A percentile compares a stretch with the other conserved stretches of the same genome.
These are phyloP conservation scores for Dexiosoma caninum DNA, from an alignment of 2,888 invertebrate genomes.

Conservation along the genomic window DNA sequence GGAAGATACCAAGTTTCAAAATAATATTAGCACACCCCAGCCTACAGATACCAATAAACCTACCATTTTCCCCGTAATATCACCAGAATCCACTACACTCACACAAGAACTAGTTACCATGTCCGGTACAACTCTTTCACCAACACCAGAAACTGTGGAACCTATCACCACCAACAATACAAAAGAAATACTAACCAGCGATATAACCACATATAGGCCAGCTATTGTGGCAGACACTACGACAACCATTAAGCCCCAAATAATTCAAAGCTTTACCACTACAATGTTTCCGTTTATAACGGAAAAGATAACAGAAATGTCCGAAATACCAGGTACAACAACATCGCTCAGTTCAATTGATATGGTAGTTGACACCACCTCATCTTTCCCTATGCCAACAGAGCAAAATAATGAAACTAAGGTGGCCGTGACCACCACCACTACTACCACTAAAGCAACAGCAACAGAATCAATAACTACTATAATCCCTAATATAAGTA, in stretches of 20 bases:
- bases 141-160: conserved; percentile 67
- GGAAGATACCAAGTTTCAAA: conserved; percentile 23
- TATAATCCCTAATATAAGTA: conserved; percentile 69
- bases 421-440: conserved; percentile 51
- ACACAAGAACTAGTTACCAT: conserved; percentile 68
- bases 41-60: conserved; percentile 42
- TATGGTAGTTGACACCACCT: conserved; percentile 57
- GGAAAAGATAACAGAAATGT: conserved; percentile 40
- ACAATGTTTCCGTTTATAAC: conserved; percentile 59
- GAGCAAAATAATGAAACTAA: conserved; percentile 38
- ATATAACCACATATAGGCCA: conserved; percentile 18
- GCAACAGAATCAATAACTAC: conserved; percentile 55
- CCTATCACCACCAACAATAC: conserved; percentile 56
- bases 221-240: neutral
- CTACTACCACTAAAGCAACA: conserved; percentile 27
- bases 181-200: conserved; percentile 13
- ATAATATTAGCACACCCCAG: conserved; percentile 65
- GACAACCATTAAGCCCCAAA: conserved; percentile 26
- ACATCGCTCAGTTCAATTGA: conserved; percentile 38
- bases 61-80: conserved; percentile 65
- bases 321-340: conserved; percentile 54
- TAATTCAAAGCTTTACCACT: conserved; percentile 47
- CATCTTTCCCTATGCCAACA: conserved; percentile 1
- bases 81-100: conserved; percentile 63
- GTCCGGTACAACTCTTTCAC: conserved; percentile 68